Evolutionary conservation across 2,797 vertebrate species (phyloP).

Genomic region (Sebastolobus altivelis): DNA sequence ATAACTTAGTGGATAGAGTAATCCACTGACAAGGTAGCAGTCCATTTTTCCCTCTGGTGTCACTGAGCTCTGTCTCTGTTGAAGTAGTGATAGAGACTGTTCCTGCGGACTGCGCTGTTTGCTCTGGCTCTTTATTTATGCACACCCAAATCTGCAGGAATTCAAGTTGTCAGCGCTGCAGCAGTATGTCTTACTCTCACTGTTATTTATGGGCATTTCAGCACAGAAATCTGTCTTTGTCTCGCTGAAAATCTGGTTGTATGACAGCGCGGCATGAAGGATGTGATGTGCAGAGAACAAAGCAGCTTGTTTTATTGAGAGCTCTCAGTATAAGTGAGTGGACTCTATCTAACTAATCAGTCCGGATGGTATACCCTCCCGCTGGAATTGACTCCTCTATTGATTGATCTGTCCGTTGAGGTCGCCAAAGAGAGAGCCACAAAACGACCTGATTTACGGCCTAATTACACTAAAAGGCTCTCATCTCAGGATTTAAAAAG

Average conservation of each 20-base stretch:
- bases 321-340: slow-evolving; percentile 2
- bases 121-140: slow-evolving; percentile 17
- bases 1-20: slow-evolving; percentile 11
- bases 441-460: slow-evolving; percentile 48
- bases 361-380: slow-evolving; percentile 11
- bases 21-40: slow-evolving; percentile 22
- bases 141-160: slow-evolving; percentile 2
- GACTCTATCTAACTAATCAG: slow-evolving; percentile 21
- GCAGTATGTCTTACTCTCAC: not conserved
- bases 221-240: slow-evolving; percentile 22
- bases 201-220: slow-evolving; percentile 35
- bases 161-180: not conserved
- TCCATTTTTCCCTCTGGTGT: slow-evolving; percentile 6
- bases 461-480: slow-evolving; percentile 58
- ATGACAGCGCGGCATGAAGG: not conserved
- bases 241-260: not conserved
- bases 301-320: slow-evolving; percentile 30
- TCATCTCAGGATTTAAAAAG: slow-evolving; percentile 20
- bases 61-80: slow-evolving; percentile 7
- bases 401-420: slow-evolving; percentile 51
- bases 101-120: slow-evolving; percentile 7
- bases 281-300: slow-evolving; percentile 13
- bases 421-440: slow-evolving; percentile 5
- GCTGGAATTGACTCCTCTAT: slow-evolving; percentile 41
- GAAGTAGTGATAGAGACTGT: slow-evolving; percentile 9